These are phyloP conservation scores for Austrofundulus limnaeus DNA, from an alignment of 2,113 vertebrate species.

Conservation along the genomic window DNA sequence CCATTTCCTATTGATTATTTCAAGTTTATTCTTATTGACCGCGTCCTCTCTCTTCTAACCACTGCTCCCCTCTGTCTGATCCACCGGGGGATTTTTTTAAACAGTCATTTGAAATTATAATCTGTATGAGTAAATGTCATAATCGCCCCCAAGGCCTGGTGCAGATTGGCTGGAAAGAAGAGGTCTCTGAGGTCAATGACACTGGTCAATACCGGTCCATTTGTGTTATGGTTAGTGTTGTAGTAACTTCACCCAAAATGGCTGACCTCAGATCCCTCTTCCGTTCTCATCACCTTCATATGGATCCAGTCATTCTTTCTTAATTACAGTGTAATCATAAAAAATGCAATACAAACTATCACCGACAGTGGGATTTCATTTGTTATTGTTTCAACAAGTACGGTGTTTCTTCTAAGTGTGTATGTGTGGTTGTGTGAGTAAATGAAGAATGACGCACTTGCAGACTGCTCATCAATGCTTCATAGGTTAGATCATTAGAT, in stretches of 20 bases:
- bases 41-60: constrained; percentile 58
- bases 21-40: constrained; percentile 81
- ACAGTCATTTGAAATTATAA: constrained; percentile 86
- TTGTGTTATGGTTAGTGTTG: constrained; percentile 56
- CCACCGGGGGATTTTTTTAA: constrained; percentile 80
- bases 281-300: constrained; percentile 10
- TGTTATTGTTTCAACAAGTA: constrained; percentile 46
- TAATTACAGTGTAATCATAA: constrained; percentile 8
- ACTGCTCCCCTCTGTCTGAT: constrained; percentile 52
- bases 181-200: constrained; percentile 74
- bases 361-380: constrained; percentile 38
- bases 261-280: constrained; percentile 31
- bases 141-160: constrained; percentile 78
- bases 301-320: constrained; percentile 4
- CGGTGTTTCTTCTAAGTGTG: constrained; percentile 15
- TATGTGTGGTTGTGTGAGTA: constrained; percentile 28
- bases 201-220: constrained; percentile 75
- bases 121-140: constrained; percentile 84
- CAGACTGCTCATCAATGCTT: constrained; percentile 73
- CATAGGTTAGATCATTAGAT: constrained; percentile 79
- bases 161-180: constrained; percentile 75
- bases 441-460: constrained; percentile 71
- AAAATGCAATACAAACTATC: constrained; percentile 33
- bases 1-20: constrained; percentile 85
- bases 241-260: constrained; percentile 51